Base-by-base conservation (phyloP, 2,888 invertebrate species). In the Chironomus tentans region DNA sequence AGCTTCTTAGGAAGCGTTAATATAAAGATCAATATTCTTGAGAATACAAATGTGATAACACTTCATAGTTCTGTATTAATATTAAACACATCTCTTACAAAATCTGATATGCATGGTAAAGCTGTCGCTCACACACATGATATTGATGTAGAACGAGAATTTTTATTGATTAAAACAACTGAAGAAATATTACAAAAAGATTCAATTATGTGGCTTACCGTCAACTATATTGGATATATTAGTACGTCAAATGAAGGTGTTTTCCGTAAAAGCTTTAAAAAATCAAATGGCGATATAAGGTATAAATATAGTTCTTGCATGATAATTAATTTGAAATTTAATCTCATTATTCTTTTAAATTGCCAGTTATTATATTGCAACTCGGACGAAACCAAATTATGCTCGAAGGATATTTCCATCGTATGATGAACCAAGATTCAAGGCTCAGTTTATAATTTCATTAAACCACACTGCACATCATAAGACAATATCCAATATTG, bases 391-490 rank as follows among this genome's bases (percentile, higher is more conserved):
- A 22, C 74, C 74, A 46, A 74, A 62, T 62, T 74, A 22, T 46
- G 61, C 62, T 6, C 18, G 74, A 24, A 22, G 46, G n/a, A 22
- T 74, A 21, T 74, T 22, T 21, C 74, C 74, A 4, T 13, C 38
- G 15, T 74, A 68, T 65, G 74, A 74, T 22, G 74, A 74, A n/a
- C 74, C 74, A 21, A 18, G 22, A 24, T 74, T 74, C 28, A 74
- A 74, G 47, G 65, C 74, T 12, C 7, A 21, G 4, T 74, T 68
- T 48, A 18, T 4, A 68, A 18, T 74, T 15, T 6, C 46, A 12
- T 15, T 74, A 7, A 38, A n/a, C n/a, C 38, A 68, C 12, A 48
- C 47, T 48, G 24, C 65, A 46, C 12, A 46, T 2, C 65, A 24
- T 47, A 15, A 74, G 24, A 13, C 68, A 22, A 15, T 74, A 12